phyloP scores from a whole-genome alignment of 2,797 vertebrate genomes.

The Urocyon cinereoargenteus region DNA sequence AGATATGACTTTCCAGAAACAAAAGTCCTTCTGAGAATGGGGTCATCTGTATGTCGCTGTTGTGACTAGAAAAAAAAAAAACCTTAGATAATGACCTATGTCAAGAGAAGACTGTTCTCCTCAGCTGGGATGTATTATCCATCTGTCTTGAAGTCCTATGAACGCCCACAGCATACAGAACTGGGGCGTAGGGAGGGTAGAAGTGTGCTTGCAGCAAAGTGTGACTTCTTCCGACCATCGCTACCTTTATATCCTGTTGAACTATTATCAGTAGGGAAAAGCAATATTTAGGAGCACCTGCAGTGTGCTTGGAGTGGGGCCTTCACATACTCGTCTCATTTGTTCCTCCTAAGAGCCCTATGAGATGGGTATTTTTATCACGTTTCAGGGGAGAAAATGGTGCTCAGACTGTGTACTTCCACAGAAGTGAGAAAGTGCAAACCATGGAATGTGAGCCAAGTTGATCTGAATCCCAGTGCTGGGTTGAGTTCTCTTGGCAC shows the following conservation, averaged over 20 bases:
- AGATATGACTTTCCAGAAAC: neutral
- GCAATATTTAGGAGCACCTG: too few species aligned
- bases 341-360: neutral
- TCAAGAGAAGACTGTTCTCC: neutral
- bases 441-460: neutral
- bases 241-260: neutral
- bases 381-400: neutral
- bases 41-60: neutral
- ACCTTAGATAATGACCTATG: neutral
- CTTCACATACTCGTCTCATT: neutral
- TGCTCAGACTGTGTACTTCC: neutral
- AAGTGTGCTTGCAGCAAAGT: neutral
- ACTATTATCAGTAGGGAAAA: neutral
- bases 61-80: neutral
- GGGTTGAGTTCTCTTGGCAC: neutral
- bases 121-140: too few species aligned
- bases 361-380: neutral
- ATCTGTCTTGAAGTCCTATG: neutral
- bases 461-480: neutral
- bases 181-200: rapidly evolving
- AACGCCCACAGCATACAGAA: neutral
- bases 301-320: neutral
- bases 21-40: neutral
- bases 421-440: neutral
- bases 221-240: neutral